These are phyloP conservation scores for Sabatieria punctata DNA, from an alignment of 2,888 invertebrate genomes.

Conservation along the genomic window DNA sequence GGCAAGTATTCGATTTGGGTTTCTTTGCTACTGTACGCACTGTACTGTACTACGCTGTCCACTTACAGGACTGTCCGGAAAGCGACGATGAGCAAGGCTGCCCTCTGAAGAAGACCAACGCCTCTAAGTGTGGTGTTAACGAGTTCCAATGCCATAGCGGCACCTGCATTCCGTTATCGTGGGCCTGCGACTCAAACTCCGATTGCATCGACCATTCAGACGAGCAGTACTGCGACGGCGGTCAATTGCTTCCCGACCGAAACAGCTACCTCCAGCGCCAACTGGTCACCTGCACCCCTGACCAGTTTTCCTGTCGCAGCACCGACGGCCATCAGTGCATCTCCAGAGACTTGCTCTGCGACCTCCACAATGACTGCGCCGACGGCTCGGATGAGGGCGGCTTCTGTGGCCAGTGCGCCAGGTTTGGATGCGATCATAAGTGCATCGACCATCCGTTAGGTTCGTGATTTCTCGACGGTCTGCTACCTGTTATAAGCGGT, in stretches of 20 bases:
- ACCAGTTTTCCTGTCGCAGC: neutral
- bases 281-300: neutral
- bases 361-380: conserved; percentile 28
- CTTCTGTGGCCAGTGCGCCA: conserved; percentile 14
- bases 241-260: neutral
- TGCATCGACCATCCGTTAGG: conserved; percentile 13
- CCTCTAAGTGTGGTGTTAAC: neutral
- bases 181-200: conserved; percentile 14
- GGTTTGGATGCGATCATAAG: conserved; percentile 11
- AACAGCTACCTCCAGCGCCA: neutral
- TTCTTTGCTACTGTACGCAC: too few species aligned
- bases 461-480: neutral
- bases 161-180: conserved; percentile 14
- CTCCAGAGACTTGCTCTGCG: conserved; percentile 20
- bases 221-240: neutral
- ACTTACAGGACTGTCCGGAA: conserved; percentile 5
- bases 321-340: conserved; percentile 12
- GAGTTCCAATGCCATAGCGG: conserved; percentile 9
- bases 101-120: neutral
- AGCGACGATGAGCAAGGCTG: conserved; percentile 3
- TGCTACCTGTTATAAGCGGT: too few species aligned
- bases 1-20: too few species aligned
- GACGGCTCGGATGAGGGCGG: conserved; percentile 30
- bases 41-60: too few species aligned
- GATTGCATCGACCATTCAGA: conserved; percentile 15